Base-by-base conservation (phyloP, 2,113 vertebrate genomes). In the Indri indri region DNA sequence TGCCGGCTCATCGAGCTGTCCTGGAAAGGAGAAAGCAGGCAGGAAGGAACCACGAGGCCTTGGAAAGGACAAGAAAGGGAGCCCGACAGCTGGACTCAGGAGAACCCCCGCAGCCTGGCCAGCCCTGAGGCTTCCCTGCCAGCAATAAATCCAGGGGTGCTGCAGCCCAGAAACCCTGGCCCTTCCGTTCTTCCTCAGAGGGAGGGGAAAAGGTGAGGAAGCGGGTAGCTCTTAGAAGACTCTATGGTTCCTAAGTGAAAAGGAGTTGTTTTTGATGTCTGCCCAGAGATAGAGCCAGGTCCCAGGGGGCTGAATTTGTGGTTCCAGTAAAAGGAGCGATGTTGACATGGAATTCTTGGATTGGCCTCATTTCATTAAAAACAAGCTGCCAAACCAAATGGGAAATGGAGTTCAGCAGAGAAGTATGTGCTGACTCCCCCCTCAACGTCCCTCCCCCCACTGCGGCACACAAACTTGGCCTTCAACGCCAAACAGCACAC, bases 11-110 rank as follows among this genome's bases (percentile, higher is more conserved):
- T 52, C 76, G 70, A 32, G 54, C 86, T 90, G 84, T 85, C 79
- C 92, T 73, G 89, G 93, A 92, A 94, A 68, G 66, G 37, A 97
- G 73, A 70, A 27, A 80, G 57, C 18, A 73, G 88, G 80, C 81
- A 94, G 97, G 97, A 95, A 97, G 97, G 90, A 94, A 65, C 92
- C 80, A 5, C 2, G 20, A 85, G 90, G 95, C 9, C 50, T 79
- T 97, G 98, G 97, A 97, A 88, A 88, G 17, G 80, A 93, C 90
- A 96, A 97, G 94, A 97, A 96, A 97, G 94, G 65, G 87, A 71
- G 61, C 37, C 54, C 47, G 1, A 40, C 85, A 61, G 85, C 94
- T 88, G 79, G 47, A 85, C 85, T 83, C 77, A 47, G 85, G 76
- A 88, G 90, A 89, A 50, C 84, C 96, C 96, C 97, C 34, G 17